Conservation (phyloP, 2,888 invertebrate genomes). For the Chrysolina oricalcia region DNA sequence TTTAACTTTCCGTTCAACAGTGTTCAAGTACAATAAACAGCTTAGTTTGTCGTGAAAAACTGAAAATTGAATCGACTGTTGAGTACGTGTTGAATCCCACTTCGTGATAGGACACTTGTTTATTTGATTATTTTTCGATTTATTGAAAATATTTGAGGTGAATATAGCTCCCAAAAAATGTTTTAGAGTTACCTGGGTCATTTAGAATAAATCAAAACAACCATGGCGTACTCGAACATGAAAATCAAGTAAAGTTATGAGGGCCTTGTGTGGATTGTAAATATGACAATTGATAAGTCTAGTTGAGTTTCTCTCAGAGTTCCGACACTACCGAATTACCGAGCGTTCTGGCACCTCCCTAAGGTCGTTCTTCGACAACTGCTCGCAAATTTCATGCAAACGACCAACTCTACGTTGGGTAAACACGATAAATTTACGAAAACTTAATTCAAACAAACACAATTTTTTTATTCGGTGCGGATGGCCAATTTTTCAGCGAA, state of each 20-base stretch:
- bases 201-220: conserved; percentile 59
- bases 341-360: conserved; percentile 49
- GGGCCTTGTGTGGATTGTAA: conserved; percentile 40
- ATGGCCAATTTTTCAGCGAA: conserved; percentile 25
- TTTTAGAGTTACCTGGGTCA: conserved; percentile 62
- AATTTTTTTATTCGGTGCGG: conserved; percentile 19
- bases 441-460: conserved; percentile 5
- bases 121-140: too few species aligned
- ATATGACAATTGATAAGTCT: conserved; percentile 49
- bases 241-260: too few species aligned
- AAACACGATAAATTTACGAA: conserved; percentile 46
- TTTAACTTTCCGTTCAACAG: too few species aligned
- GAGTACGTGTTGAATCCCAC: too few species aligned
- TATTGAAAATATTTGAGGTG: too few species aligned
- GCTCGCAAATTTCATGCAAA: conserved; percentile 50
- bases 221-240: conserved; percentile 57
- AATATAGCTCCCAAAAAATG: conserved; percentile 79
- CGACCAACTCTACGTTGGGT: conserved; percentile 44
- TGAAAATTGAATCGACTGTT: too few species aligned
- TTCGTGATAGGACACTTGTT: too few species aligned
- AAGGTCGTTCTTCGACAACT: conserved; percentile 49
- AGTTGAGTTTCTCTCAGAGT: conserved; percentile 43
- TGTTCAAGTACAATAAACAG: too few species aligned
- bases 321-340: conserved; percentile 39
- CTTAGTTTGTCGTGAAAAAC: too few species aligned